Evolutionary conservation across 1,140 invertebrate genomes (phyloP), one percentile per base, ranked within the genome.

Genomic region (Anoplophora glabripennis): DNA sequence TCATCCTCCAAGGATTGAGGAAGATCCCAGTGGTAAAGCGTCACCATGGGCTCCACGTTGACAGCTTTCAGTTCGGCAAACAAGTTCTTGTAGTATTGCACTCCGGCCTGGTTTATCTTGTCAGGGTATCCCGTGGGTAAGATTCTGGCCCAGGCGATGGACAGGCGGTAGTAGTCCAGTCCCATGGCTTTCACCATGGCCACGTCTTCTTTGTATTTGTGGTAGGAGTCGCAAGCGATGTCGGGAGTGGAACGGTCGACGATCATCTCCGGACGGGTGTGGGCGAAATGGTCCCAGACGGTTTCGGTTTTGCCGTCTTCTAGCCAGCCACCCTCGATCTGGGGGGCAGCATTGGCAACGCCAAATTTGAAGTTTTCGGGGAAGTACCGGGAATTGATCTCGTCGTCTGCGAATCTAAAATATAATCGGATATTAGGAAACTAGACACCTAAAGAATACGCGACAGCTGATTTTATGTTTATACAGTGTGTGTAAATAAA

Each of bases 21-120:
- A 36, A 87, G 69, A 54, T 88, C 87, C 86, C 86, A 88, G 61
- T 88, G 86, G 65, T 86, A 88, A 14, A 88, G 79, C 0, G 85
- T 87, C 0, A 86, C 84, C 80, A 85, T 84, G 1, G 85, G 84
- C 15, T 45, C 42, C 4, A 45, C 21, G n/a, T 18, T 10, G 9
- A 11, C 21, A 11, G 15, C n/a, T 45, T 45, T 45, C 42, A 45
- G 9, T 18, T 14, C n/a, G 10, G 4, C 21, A 5, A 45, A 18
- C 7, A 83, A 52, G 14, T 74, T 70, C 37, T 80, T 79, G 59
- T 87, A 87, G 67, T 84, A 84, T 8, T 77, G 55, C 69, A 64
- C 72, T 66, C 79, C 81, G 8, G 66, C 69, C 58, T 76, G 65
- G 63, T 80, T 85, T 12, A 85, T 66, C 8, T 76, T 35, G 53